Evolutionary conservation across 2,888 invertebrate genomes (phyloP).

Genomic region (Limulus polyphemus): DNA sequence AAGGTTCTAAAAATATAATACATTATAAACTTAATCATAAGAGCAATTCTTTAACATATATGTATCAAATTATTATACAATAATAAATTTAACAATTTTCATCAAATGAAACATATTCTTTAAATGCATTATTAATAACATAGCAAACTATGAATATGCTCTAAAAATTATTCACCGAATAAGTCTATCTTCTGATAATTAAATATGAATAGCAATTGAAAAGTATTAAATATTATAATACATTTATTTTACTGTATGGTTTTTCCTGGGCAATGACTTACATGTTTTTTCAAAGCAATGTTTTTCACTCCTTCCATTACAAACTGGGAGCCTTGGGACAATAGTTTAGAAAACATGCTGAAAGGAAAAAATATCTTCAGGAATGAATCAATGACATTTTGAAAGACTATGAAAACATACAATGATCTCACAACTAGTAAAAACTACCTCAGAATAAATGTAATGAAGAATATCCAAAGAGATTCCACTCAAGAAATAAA

Average conservation of each 20-base stretch:
- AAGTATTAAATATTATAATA: too few species aligned
- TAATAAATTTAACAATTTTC: not conserved
- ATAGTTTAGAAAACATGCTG: constrained; percentile 94
- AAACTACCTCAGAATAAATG: too few species aligned
- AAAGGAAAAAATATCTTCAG: constrained; percentile 6
- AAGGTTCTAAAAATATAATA: constrained; percentile 43
- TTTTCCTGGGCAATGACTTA: constrained; percentile 42
- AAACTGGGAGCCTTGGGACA: constrained; percentile 92
- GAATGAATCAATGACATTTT: not conserved
- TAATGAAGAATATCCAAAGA: too few species aligned
- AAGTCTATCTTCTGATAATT: too few species aligned
- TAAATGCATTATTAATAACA: constrained; percentile 25
- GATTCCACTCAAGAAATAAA: not conserved
- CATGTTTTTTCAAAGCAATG: constrained; percentile 93
- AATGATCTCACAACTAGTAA: not conserved
- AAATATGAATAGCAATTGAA: too few species aligned
- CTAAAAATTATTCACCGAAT: too few species aligned
- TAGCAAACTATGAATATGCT: too few species aligned
- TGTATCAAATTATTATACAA: not conserved
- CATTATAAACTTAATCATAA: constrained; percentile 7
- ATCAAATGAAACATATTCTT: not conserved
- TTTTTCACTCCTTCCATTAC: constrained; percentile 99
- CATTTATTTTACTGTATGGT: too few species aligned
- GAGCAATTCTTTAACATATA: constrained; percentile 4
- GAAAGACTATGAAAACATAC: not conserved